phyloP scores from a whole-genome alignment of 1,140 invertebrate genomes.

The Magallana gigas region DNA sequence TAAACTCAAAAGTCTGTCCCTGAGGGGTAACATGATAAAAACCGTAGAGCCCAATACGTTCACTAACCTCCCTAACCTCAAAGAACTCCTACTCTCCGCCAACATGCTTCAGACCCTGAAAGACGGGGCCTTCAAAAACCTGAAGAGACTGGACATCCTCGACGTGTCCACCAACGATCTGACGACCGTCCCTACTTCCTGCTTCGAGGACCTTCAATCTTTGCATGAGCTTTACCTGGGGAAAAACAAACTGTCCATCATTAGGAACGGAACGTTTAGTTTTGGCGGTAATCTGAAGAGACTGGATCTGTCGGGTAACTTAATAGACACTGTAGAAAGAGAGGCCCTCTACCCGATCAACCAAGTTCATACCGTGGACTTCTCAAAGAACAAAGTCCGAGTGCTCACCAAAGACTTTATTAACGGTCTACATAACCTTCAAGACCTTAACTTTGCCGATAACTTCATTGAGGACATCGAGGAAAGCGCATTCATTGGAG shows the following conservation, averaged over 20 bases:
- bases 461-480: constrained; percentile 46
- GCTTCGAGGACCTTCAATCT: constrained; percentile 39
- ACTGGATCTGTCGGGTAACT: constrained; percentile 49
- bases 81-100: constrained; percentile 46
- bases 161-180: constrained; percentile 50
- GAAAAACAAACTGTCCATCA: constrained; percentile 41
- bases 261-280: constrained; percentile 43
- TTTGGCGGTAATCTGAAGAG: constrained; percentile 25
- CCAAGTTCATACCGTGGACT: constrained; percentile 32
- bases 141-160: constrained; percentile 38
- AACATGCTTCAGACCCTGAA: constrained; percentile 41
- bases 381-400: constrained; percentile 47
- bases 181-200: background rate
- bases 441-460: constrained; percentile 46
- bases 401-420: constrained; percentile 6
- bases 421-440: constrained; percentile 33
- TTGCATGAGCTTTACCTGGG: constrained; percentile 46
- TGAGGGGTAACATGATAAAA: constrained; percentile 46
- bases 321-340: constrained; percentile 36
- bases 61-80: constrained; percentile 43
- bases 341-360: constrained; percentile 21
- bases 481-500: constrained; percentile 26
- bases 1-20: constrained; percentile 45
- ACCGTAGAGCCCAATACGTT: constrained; percentile 22
- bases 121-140: constrained; percentile 45